Conservation (phyloP, 2,113 vertebrate species). For the Brienomyrus brachyistius region DNA sequence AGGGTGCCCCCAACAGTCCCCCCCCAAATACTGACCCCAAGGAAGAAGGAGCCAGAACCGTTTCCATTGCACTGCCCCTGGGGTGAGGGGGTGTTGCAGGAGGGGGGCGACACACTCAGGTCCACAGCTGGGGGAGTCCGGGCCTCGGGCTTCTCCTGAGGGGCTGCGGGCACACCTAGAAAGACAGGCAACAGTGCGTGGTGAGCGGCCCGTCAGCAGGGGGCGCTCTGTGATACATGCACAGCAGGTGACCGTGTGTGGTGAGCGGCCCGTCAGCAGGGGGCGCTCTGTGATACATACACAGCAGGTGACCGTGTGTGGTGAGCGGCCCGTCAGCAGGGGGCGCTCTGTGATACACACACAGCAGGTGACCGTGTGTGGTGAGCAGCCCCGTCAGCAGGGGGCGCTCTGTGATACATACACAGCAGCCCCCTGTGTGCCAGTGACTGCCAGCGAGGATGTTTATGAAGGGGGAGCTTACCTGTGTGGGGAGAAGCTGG, state of each 20-base stretch:
- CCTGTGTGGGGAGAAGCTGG: conserved; percentile 64
- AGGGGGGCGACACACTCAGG: conserved; percentile 81
- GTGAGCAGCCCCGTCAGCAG: not conserved
- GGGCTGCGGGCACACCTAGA: conserved; percentile 58
- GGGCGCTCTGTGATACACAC: not conserved
- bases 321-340: not conserved
- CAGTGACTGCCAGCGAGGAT: not conserved
- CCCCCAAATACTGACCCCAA: conserved; percentile 63
- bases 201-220: not conserved
- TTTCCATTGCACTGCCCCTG: conserved; percentile 71
- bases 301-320: not conserved
- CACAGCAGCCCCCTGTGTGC: not conserved
- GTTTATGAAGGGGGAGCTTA: conserved; percentile 32
- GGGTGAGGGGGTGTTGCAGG: conserved; percentile 69
- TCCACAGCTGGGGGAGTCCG: conserved; percentile 76
- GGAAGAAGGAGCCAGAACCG: conserved; percentile 50
- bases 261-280: not conserved
- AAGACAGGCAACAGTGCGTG: conserved; percentile 9
- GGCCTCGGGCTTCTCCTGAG: conserved; percentile 66
- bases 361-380: not conserved
- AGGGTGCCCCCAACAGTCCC: not conserved
- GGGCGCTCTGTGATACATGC: not conserved
- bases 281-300: not conserved
- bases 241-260: not conserved
- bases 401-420: not conserved